These are phyloP conservation scores for Papilio polyxenes DNA, from an alignment of 1,140 invertebrate genomes.

Conservation along the genomic window DNA sequence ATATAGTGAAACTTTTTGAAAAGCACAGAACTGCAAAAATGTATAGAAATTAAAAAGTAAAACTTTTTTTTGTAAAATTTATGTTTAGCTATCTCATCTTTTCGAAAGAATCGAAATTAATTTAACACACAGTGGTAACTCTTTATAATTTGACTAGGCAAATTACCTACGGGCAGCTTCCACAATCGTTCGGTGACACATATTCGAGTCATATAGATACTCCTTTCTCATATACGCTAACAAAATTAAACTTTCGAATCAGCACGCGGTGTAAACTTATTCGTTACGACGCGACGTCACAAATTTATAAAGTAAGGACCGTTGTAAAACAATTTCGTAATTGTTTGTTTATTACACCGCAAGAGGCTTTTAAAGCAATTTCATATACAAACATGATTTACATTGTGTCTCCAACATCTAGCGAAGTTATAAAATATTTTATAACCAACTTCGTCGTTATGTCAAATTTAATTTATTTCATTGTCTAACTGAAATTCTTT, in stretches of 20 bases:
- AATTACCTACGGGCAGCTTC: background rate
- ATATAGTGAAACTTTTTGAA: no score
- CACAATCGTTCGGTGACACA: no score
- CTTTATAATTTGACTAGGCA: background rate
- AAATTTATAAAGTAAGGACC: constrained; percentile 31
- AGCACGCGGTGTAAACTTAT: constrained; percentile 19
- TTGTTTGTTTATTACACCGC: constrained; percentile 37
- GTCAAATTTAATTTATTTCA: background rate
- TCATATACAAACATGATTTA: constrained; percentile 7
- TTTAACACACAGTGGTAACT: no score
- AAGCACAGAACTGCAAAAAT: no score
- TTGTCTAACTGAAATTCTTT: background rate
- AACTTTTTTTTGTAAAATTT: no score
- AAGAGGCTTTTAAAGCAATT: constrained; percentile 33
- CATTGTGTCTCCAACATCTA: background rate
- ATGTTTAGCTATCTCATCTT: no score
- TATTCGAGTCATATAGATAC: background rate
- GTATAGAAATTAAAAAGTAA: no score
- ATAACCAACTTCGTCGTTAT: background rate
- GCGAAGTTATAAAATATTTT: background rate
- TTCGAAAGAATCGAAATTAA: no score
- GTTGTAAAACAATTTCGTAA: constrained; percentile 34
- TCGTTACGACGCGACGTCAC: background rate
- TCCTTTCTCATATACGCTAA: background rate
- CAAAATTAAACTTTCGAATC: constrained; percentile 31